Evolutionary conservation across 2,113 vertebrate species (phyloP).

Genomic region (Anseranas semipalmata): DNA sequence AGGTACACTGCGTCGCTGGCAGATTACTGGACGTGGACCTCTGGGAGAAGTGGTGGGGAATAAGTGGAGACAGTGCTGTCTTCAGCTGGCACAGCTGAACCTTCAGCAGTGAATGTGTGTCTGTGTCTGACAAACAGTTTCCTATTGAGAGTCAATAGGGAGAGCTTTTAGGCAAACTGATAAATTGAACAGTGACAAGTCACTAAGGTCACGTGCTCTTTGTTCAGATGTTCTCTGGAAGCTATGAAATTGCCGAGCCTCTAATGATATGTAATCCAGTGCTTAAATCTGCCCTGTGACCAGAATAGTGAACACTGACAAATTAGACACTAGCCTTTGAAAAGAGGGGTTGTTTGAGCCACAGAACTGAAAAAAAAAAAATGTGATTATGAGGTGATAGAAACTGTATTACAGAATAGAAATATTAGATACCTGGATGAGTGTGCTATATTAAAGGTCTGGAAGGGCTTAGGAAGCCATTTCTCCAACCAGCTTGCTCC

Average conservation of each 20-base stretch:
- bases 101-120: background rate
- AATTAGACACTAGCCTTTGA: background rate
- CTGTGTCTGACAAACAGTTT: constrained; percentile 24
- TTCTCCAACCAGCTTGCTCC: constrained; percentile 3
- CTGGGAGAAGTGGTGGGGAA: constrained; percentile 36
- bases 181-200: constrained; percentile 13
- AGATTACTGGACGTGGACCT: constrained; percentile 32
- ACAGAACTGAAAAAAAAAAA: background rate
- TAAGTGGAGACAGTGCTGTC: constrained; percentile 1
- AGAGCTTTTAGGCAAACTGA: constrained; percentile 42
- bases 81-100: constrained; percentile 13
- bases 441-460: background rate
- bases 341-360: background rate
- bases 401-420: background rate
- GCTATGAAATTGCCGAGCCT: background rate
- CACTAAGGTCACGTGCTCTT: background rate
- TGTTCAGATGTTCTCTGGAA: constrained; percentile 26
- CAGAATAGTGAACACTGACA: background rate
- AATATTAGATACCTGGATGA: background rate
- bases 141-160: constrained; percentile 22
- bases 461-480: constrained; percentile 40
- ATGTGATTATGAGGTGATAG: background rate
- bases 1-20: background rate
- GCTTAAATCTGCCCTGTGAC: background rate
- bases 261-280: background rate